These are phyloP conservation scores for Schlechtendalia chinensis DNA, from an alignment of 1,140 invertebrate species.

Conservation along the genomic window DNA sequence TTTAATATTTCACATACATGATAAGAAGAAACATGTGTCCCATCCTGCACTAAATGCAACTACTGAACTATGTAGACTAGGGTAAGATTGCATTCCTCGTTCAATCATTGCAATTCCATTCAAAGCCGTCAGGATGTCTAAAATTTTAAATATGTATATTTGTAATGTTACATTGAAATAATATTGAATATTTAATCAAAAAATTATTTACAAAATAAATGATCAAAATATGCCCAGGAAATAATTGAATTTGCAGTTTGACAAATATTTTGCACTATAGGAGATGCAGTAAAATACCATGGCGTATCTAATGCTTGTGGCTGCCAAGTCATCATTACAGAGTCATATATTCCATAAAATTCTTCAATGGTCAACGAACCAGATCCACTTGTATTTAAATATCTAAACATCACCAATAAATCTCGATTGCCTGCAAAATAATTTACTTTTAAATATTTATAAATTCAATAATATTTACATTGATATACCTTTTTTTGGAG, in stretches of 20 bases:
- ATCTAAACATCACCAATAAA: slow-evolving; percentile 77
- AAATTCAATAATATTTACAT: slow-evolving; percentile 49
- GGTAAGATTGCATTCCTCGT: slow-evolving; percentile 58
- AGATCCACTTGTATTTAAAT: slow-evolving; percentile 68
- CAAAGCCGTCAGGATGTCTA: slow-evolving; percentile 66
- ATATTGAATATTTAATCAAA: not conserved
- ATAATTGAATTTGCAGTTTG: slow-evolving; percentile 65
- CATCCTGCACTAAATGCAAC: slow-evolving; percentile 68
- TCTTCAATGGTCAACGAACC: slow-evolving; percentile 70
- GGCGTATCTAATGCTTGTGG: slow-evolving; percentile 66
- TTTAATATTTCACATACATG: slow-evolving; percentile 61
- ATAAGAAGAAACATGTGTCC: slow-evolving; percentile 72
- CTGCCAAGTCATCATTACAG: slow-evolving; percentile 71
- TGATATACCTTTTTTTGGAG: slow-evolving; percentile 69
- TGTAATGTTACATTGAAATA: not conserved
- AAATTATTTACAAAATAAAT: slow-evolving; percentile 67
- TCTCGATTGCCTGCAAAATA: slow-evolving; percentile 67
- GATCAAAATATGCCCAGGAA: slow-evolving; percentile 70
- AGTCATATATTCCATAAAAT: slow-evolving; percentile 78
- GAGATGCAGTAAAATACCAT: slow-evolving; percentile 68
- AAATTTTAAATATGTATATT: slow-evolving; percentile 52
- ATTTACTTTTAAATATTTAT: not conserved
- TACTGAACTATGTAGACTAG: slow-evolving; percentile 61
- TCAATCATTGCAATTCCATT: slow-evolving; percentile 71
- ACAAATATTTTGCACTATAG: slow-evolving; percentile 64